These are phyloP conservation scores for Mylabris phalerata DNA, from an alignment of 1,140 invertebrate species.

Conservation along the genomic window DNA sequence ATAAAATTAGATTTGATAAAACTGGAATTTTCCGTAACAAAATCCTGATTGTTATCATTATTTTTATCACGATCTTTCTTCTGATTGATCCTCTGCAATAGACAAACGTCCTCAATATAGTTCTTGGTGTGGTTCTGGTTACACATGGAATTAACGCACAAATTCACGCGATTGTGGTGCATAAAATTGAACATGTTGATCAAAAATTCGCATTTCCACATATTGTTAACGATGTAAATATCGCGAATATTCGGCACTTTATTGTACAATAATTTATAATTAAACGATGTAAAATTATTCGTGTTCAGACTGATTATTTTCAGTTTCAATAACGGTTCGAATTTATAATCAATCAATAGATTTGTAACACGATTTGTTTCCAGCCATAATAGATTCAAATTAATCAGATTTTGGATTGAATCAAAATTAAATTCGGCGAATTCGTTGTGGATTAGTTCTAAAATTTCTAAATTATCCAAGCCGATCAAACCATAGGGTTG, in stretches of 20 bases:
- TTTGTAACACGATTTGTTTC: constrained; percentile 30
- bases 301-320: constrained; percentile 29
- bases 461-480: constrained; percentile 28
- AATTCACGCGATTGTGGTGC: constrained; percentile 20
- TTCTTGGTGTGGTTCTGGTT: constrained; percentile 21
- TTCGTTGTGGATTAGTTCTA: constrained; percentile 33
- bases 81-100: not conserved
- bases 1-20: not conserved
- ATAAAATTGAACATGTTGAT: constrained; percentile 32
- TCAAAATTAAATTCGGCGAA: constrained; percentile 25
- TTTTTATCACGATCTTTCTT: not conserved
- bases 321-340: constrained; percentile 23
- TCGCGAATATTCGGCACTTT: constrained; percentile 34
- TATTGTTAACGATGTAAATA: constrained; percentile 29
- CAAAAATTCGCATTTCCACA: constrained; percentile 32
- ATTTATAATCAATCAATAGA: constrained; percentile 26
- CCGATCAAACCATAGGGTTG: constrained; percentile 37
- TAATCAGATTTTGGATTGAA: constrained; percentile 30
- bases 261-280: constrained; percentile 30
- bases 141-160: constrained; percentile 29
- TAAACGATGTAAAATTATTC: constrained; percentile 29
- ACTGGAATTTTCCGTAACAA: constrained; percentile 19
- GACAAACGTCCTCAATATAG: constrained; percentile 25
- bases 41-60: constrained; percentile 19
- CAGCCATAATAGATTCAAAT: constrained; percentile 33